A percentile compares a stretch with the other conserved stretches of the same genome.
Evolutionary conservation across 1,140 invertebrate species (phyloP).

Genomic region (Steinernema feltiae): DNA sequence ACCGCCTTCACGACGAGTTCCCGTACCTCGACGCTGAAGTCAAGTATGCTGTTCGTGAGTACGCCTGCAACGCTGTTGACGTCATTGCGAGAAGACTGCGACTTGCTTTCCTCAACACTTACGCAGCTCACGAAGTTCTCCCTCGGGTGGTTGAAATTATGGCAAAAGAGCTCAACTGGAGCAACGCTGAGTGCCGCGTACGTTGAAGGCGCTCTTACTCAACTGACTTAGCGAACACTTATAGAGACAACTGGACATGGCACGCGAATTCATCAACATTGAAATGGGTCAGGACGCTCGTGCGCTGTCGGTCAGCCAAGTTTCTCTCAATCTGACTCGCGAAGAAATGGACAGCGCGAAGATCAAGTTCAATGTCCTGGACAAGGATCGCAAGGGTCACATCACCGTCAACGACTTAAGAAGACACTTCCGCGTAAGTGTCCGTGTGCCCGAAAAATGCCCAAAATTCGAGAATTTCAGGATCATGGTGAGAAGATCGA

Average conservation of each 20-base stretch:
- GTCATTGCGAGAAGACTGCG: slow-evolving; percentile 86
- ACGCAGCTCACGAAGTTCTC: slow-evolving; percentile 86
- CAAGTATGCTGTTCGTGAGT: slow-evolving; percentile 82
- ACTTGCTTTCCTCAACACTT: slow-evolving; percentile 87
- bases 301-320: slow-evolving; percentile 73
- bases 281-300: slow-evolving; percentile 97
- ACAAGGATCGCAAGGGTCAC: slow-evolving; percentile 91
- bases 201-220: not conserved
- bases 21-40: slow-evolving; percentile 98
- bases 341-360: slow-evolving; percentile 89
- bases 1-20: slow-evolving; percentile 90
- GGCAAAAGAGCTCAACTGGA: slow-evolving; percentile 91
- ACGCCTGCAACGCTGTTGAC: slow-evolving; percentile 89
- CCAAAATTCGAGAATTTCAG: slow-evolving; percentile 68
- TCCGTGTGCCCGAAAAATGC: not conserved
- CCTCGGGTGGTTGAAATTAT: slow-evolving; percentile 87
- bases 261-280: slow-evolving; percentile 75
- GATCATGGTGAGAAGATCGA: slow-evolving; percentile 81
- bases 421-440: slow-evolving; percentile 78
- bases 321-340: slow-evolving; percentile 84
- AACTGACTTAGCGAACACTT: slow-evolving; percentile 35
- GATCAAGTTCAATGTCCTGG: slow-evolving; percentile 86
- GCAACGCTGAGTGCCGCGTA: slow-evolving; percentile 70
- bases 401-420: slow-evolving; percentile 95
- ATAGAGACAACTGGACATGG: slow-evolving; percentile 71